Conservation (phyloP, 2,113 vertebrate species). For the Merops nubicus region DNA sequence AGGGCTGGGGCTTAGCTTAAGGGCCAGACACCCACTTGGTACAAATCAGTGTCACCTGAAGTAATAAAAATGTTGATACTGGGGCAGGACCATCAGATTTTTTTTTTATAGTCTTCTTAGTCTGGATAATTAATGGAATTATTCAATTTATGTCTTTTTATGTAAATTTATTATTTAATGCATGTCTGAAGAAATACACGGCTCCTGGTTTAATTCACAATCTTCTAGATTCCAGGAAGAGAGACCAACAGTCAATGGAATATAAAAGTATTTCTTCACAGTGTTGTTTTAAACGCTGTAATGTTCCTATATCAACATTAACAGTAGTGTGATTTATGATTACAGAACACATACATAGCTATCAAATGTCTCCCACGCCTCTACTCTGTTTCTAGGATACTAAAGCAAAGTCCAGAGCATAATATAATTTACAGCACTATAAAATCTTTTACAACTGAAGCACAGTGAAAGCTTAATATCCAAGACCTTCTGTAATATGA, state of each 20-base stretch:
- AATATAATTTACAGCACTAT: constrained; percentile 83
- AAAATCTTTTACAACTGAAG: constrained; percentile 79
- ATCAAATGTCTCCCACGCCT: constrained; percentile 58
- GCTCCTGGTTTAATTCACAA: constrained; percentile 16
- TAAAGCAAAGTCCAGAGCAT: constrained; percentile 79
- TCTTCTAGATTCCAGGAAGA: constrained; percentile 13
- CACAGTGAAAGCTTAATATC: constrained; percentile 78
- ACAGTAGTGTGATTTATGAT: constrained; percentile 56
- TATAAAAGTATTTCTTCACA: constrained; percentile 36
- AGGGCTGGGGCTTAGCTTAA: background rate
- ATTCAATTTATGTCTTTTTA: background rate
- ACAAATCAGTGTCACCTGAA: constrained; percentile 12
- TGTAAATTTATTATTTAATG: background rate
- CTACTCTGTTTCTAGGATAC: constrained; percentile 64
- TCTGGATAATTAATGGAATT: background rate
- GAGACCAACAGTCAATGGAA: background rate
- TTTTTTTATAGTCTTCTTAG: background rate
- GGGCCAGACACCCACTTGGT: background rate
- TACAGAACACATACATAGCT: constrained; percentile 49
- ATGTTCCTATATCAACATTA: constrained; percentile 43
- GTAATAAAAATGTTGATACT: background rate
- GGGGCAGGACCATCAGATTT: background rate
- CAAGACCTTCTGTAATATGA: constrained; percentile 72
- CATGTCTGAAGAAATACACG: background rate
- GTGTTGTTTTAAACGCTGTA: constrained; percentile 45